Base-by-base conservation (phyloP, 2,888 invertebrate genomes). In the Shargacucullia verbasci region DNA sequence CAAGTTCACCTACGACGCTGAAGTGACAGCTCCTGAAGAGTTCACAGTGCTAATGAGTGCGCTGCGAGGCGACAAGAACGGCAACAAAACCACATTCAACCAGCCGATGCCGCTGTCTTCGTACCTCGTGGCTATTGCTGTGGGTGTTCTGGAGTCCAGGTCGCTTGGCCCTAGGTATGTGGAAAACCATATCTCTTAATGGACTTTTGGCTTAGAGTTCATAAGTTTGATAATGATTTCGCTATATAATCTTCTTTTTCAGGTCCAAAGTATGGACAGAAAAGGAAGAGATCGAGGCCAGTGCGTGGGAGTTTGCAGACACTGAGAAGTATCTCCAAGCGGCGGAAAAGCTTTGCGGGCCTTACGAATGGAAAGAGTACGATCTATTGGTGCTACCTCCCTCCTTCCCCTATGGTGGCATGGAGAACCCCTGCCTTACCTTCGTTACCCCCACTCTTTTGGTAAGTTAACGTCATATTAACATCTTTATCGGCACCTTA, bases 401-500 rank as follows among this genome's bases (percentile, higher is more conserved):
- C 0, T 97, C 97, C 68, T 99, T 99, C 94, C 98, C 99, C 0
- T 99, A 96, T 84, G 99, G 99, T 0, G 99, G 99, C 14, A 99
- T 99, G 99, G 99, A 99, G 90, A 99, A 99, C 94, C 99, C 99
- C 0, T 99, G 99, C 84, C 90, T 99, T 45, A 99, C 99, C 0
- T 99, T 99, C 89, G 97, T 99, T 2, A 99, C 99, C 0, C 99
- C 99, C 3, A 99, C 99, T 0, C 83, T 99, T 45, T 89, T 99
- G 92, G 97, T 97, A 86, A 94, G 94, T 59, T 31, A 0, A 9
- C 0, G 20, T 4, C 4, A 20, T 20, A 20, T 20, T 20, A 20
- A 14, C n/a, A 11, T 37, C 13, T 14, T 9, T 37, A 20, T n/a
- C n/a, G n/a, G n/a, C n/a, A n/a, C n/a, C n/a, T n/a, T n/a, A n/a